Evolutionary conservation across 2,113 vertebrate genomes (phyloP).

Genomic region (Corydoras sp.): DNA sequence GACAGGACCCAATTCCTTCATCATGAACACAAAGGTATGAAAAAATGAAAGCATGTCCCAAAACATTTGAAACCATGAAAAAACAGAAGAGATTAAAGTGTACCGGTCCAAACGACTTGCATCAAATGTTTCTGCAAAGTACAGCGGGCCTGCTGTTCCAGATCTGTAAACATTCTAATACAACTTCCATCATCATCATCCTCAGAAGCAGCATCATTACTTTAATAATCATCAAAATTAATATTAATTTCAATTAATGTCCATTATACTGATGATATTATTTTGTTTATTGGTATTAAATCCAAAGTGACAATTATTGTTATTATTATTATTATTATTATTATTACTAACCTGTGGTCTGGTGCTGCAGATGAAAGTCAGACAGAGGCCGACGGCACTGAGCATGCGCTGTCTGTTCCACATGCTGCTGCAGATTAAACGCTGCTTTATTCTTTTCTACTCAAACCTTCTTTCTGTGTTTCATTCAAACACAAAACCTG

Average conservation of each 20-base stretch:
- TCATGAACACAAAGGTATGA: neutral
- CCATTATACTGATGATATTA: too few relatives aligned
- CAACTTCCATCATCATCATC: too few relatives aligned
- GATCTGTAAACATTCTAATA: constrained; percentile 19
- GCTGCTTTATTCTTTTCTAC: too few relatives aligned
- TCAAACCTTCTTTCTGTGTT: too few relatives aligned
- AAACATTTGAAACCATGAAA: neutral
- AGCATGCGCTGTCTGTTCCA: constrained; percentile 1
- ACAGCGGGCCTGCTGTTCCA: constrained; percentile 2
- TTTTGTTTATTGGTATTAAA: too few relatives aligned
- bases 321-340: neutral
- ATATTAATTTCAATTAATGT: too few relatives aligned
- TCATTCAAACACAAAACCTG: too few relatives aligned
- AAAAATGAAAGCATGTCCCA: neutral
- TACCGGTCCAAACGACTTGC: constrained; percentile 30
- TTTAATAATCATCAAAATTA: neutral
- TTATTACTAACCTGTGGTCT: constrained; percentile 25
- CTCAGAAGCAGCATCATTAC: neutral
- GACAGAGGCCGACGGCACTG: constrained; percentile 6
- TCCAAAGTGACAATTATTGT: neutral
- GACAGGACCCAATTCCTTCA: constrained; percentile 50
- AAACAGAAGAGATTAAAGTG: neutral
- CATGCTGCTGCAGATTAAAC: constrained; percentile 1
- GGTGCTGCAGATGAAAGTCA: neutral
- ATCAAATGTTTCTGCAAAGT: constrained; percentile 41